Percentiles rank a stretch among this genome's conserved stretches.
Evolutionary conservation across 37 sponge, comb jelly and placozoan species (phyloP).

Genomic region (Theonella swinhoei): DNA sequence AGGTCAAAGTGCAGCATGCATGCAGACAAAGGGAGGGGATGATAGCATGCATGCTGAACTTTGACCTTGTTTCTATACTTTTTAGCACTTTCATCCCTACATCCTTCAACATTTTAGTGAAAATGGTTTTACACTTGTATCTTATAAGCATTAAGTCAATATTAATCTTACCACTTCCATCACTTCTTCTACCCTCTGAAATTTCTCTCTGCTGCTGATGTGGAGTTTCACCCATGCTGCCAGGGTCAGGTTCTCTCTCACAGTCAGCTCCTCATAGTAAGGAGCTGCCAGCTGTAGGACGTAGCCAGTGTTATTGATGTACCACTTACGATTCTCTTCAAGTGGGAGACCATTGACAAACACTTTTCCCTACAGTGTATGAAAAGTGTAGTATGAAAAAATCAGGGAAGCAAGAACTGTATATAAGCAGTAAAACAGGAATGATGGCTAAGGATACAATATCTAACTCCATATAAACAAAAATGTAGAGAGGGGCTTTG

Average conservation of each 20-base stretch:
- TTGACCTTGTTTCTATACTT: no score
- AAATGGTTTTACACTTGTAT: no score
- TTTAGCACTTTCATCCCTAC: no score
- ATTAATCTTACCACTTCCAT: constrained; percentile 8
- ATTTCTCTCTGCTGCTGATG: neutral
- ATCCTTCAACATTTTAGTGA: no score
- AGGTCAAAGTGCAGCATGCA: no score
- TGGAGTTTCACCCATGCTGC: constrained; percentile 26
- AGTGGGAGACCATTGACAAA: constrained; percentile 31
- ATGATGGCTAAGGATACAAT: neutral
- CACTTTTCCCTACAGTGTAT: constrained; percentile 27
- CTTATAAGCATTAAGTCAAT: neutral
- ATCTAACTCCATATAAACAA: no score
- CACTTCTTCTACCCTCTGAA: constrained; percentile 31
- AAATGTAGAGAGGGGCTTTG: no score
- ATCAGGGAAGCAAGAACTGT: no score
- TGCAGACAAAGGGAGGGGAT: no score
- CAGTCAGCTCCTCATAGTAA: constrained; percentile 47
- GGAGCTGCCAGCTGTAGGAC: constrained; percentile 43
- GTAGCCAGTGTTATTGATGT: constrained; percentile 34
- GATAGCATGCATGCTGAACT: no score
- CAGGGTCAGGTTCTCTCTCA: constrained; percentile 45
- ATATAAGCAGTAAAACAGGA: neutral
- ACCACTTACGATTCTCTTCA: constrained; percentile 16
- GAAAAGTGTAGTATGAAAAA: neutral